These are phyloP conservation scores for Stenoptilia bipunctidactyla DNA, from an alignment of 2,888 invertebrate species.

Conservation along the genomic window DNA sequence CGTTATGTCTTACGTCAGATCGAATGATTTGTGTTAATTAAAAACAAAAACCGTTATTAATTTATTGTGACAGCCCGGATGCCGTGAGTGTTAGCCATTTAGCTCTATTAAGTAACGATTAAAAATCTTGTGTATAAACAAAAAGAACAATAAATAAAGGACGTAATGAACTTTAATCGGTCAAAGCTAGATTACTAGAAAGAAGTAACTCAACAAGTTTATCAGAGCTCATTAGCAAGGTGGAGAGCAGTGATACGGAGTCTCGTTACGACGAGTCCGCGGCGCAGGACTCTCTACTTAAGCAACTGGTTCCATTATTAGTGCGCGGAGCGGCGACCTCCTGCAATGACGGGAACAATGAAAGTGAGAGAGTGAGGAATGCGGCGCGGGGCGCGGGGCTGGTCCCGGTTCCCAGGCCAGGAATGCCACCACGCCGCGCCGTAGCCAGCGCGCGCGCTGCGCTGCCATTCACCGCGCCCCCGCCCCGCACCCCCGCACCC, in stretches of 20 bases:
- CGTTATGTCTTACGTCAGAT: slow-evolving; percentile 13
- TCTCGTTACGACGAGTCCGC: not conserved
- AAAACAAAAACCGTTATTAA: not conserved
- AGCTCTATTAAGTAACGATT: too few species aligned
- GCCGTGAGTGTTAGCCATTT: not conserved
- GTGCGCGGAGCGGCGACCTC: slow-evolving; percentile 47
- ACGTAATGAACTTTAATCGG: too few species aligned
- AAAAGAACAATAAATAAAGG: too few species aligned
- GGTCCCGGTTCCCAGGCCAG: slow-evolving; percentile 68
- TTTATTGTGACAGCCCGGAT: not conserved
- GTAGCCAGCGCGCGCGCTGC: slow-evolving; percentile 53
- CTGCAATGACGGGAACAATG: slow-evolving; percentile 66
- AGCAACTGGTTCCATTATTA: slow-evolving; percentile 51
- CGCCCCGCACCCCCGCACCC: slow-evolving; percentile 19
- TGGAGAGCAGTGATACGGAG: not conserved
- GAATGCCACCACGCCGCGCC: slow-evolving; percentile 68
- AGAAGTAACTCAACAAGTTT: not conserved
- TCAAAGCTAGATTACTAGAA: not conserved
- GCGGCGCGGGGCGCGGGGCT: slow-evolving; percentile 30
- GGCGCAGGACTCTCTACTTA: not conserved
- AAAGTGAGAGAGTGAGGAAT: slow-evolving; percentile 67
- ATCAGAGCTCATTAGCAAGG: not conserved
- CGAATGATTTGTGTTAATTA: slow-evolving; percentile 24
- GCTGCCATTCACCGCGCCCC: slow-evolving; percentile 54
- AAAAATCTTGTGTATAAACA: too few species aligned